Percentiles rank a stretch among this genome's conserved stretches.
Conservation (phyloP, 2,888 invertebrate genomes). For the Brachypterus glaber region DNA sequence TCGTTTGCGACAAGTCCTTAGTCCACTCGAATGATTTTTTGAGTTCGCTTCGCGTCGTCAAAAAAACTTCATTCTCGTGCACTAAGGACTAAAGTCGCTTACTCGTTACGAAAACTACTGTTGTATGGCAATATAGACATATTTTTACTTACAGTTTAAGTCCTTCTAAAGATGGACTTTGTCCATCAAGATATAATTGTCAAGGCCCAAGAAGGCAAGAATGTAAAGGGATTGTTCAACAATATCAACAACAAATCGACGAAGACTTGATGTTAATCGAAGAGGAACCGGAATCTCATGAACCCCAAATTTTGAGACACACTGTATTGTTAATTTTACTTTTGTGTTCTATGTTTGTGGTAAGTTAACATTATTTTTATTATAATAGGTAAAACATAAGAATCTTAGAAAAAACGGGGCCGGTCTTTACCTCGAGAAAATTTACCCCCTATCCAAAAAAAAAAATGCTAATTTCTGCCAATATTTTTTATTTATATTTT, state of each 20-base stretch:
- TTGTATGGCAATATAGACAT: no score
- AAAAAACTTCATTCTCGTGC: no score
- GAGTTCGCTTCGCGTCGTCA: no score
- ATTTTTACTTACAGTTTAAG: slow-evolving; percentile 16
- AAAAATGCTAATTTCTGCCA: no score
- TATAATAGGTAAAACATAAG: background rate
- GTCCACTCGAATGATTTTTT: no score
- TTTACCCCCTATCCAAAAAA: no score
- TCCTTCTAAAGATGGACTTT: slow-evolving; percentile 24
- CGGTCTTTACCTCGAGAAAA: background rate
- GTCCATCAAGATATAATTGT: slow-evolving; percentile 46
- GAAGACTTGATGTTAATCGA: slow-evolving; percentile 46
- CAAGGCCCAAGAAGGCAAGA: slow-evolving; percentile 42
- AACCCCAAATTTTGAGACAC: slow-evolving; percentile 69
- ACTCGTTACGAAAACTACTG: no score
- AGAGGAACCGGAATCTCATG: slow-evolving; percentile 45
- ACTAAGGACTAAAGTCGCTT: no score
- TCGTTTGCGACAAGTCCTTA: no score
- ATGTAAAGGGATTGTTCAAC: slow-evolving; percentile 44
- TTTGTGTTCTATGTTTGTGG: slow-evolving; percentile 80
- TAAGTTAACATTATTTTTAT: no score
- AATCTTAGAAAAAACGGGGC: no score
- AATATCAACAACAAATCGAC: slow-evolving; percentile 45
- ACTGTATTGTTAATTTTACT: slow-evolving; percentile 72
- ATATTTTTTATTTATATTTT: no score